Base-by-base conservation (phyloP, 2,113 vertebrate species). In the Hippocampus mohnikei region DNA sequence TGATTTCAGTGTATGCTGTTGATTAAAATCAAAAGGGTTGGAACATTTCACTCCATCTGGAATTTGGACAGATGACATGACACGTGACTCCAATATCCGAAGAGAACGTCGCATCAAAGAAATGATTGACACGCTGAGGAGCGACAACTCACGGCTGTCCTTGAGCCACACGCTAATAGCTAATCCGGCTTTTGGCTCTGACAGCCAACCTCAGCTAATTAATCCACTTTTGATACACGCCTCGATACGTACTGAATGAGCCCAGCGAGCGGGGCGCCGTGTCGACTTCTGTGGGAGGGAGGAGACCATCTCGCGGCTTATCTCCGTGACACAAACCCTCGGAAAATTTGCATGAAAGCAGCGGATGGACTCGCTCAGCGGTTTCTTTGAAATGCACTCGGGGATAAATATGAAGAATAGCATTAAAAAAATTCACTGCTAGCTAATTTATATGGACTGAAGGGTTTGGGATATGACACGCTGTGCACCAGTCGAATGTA, bases 171-270 rank as follows among this genome's bases (percentile, higher is more conserved):
- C 40, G 40, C 40, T 64, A 44, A 64, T 64, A 42, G 40, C 40
- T 64, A 23, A 64, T 64, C 62, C 37, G 33, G 37, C 25, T 64
- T 42, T 44, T 23, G 62, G 41, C 37, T 64, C 40, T 64, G 62
- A 64, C 62, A 25, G 62, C 40, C 1, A 44, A 64, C 62, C 62
- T 64, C 62, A 12, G 21, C 62, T 64, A 64, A 64, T 64, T 64
- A 64, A 64, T 64, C 62, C 62, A 64, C 62, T 42, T 37, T 64
- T 64, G 62, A 64, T 64, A 64, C 62, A 64, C 10, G 62, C 40
- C 42, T 64, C 21, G 40, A 64, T 64, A 64, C 9, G n/a, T 21
- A 42, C 40, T 23, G 20, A 23, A 64, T 41, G 21, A 42, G 37
- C 37, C 60, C 56, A 58, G 25, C 56, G 12, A 29, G 15, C 27